phyloP scores from a whole-genome alignment of 1,140 invertebrate genomes.

The Drosophila ogumai region DNA sequence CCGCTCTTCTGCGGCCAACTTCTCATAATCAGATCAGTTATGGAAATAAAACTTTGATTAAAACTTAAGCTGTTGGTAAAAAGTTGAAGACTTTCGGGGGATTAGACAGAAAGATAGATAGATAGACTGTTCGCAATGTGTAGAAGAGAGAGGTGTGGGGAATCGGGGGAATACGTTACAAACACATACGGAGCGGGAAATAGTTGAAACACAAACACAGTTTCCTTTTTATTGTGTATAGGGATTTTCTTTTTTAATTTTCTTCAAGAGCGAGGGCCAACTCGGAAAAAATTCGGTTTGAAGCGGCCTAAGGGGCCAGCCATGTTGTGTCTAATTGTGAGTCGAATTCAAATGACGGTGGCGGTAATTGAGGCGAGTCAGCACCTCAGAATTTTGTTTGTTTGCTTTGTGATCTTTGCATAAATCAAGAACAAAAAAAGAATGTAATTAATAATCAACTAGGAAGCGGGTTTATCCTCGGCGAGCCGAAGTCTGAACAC shows the following conservation, averaged over 20 bases:
- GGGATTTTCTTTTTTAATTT: constrained; percentile 29
- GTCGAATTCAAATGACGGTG: constrained; percentile 62
- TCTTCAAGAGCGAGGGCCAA: constrained; percentile 52
- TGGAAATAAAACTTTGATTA: constrained; percentile 55
- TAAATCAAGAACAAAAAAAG: constrained; percentile 48
- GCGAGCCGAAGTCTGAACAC: constrained; percentile 29
- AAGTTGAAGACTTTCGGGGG: constrained; percentile 43
- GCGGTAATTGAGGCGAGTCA: constrained; percentile 41
- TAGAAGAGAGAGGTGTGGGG: constrained; percentile 54
- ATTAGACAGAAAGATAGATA: constrained; percentile 43
- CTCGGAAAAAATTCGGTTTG: constrained; percentile 63
- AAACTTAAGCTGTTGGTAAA: constrained; percentile 49
- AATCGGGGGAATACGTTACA: constrained; percentile 69
- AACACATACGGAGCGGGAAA: constrained; percentile 70
- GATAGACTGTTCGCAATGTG: constrained; percentile 51
- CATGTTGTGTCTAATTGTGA: constrained; percentile 61
- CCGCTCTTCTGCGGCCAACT: constrained; percentile 16
- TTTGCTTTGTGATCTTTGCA: constrained; percentile 81
- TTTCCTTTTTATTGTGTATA: constrained; percentile 46
- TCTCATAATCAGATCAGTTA: constrained; percentile 46
- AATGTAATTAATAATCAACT: constrained; percentile 33
- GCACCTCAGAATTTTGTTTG: constrained; percentile 69
- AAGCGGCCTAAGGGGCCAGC: constrained; percentile 27
- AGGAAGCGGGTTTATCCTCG: constrained; percentile 29
- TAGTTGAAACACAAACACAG: constrained; percentile 62